Base-by-base conservation (phyloP, 1,140 invertebrate genomes). In the Brachionus koreanus region DNA sequence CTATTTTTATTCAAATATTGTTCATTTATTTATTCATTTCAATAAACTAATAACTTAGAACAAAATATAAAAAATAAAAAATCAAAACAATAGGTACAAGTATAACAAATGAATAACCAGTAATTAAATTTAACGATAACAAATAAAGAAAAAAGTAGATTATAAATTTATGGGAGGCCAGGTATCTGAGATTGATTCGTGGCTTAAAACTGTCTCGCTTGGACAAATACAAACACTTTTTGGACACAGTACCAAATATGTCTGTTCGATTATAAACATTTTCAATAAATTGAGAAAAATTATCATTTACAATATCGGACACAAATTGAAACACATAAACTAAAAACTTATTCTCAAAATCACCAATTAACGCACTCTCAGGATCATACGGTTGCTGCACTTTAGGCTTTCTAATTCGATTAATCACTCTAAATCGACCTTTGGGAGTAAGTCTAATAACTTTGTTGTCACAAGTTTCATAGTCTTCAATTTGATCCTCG, bases 41-140 rank as follows among this genome's bases (percentile, higher is more conserved):
- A 25, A 7, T 19, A 57, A 57, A 57, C 49, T 19, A 86, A 81
- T 85, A 57, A 57, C n/a, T 57, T 57, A 57, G 29, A 46, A 46
- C 1, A n/a, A 65, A 29, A 65, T 65, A 65, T 12, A 23, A 19
- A 65, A 65, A 65, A 12, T 33, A 65, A 23, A 29, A 29, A n/a
- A 65, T 13, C 33, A 69, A 69, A 37, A 69, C 65, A 69, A 69
- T 13, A 37, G 65, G 65, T 19, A 69, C 37, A 39, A 69, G 37
- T 19, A 69, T 39, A 29, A 37, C 37, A 13, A 69, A 37, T 37
- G 65, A 69, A 69, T 69, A 69, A 43, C n/a, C 33, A 16, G 65
- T 37, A 7, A 69, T 39, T 19, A 69, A 1, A 37, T 69, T 69
- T 16, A 69, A 69, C 37, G 39, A 10, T 5, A 69, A 39, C 65